phyloP scores from a whole-genome alignment of 1,140 invertebrate species.

The Apis laboriosa region DNA sequence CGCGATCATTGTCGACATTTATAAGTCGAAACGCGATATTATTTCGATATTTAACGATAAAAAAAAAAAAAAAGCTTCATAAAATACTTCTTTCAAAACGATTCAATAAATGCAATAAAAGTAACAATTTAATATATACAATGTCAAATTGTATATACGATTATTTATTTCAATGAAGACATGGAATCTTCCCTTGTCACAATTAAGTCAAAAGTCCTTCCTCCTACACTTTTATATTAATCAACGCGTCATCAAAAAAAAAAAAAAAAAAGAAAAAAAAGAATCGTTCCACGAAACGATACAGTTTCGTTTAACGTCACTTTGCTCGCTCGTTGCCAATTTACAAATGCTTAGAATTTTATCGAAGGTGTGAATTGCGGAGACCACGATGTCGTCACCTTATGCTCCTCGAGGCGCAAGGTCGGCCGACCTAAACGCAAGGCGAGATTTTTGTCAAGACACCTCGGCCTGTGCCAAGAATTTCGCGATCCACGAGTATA shows the following conservation, averaged over 20 bases:
- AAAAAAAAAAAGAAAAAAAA: too few species aligned
- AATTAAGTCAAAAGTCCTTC: too few species aligned
- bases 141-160: too few species aligned
- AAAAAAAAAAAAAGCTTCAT: too few species aligned
- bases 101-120: too few species aligned
- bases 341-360: slow-evolving; percentile 52
- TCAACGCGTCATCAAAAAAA: background rate
- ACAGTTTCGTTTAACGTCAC: background rate
- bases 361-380: slow-evolving; percentile 56
- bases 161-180: too few species aligned
- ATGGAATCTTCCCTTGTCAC: too few species aligned
- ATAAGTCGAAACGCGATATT: background rate
- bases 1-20: background rate
- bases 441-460: slow-evolving; percentile 54
- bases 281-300: background rate
- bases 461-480: slow-evolving; percentile 50
- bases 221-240: background rate
- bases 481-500: slow-evolving; percentile 21
- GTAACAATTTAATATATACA: too few species aligned
- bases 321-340: background rate
- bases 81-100: too few species aligned
- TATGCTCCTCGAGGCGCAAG: slow-evolving; percentile 43
- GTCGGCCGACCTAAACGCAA: slow-evolving; percentile 47
- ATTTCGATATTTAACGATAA: too few species aligned
- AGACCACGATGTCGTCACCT: slow-evolving; percentile 41